phyloP scores from a whole-genome alignment of 2,113 vertebrate genomes.

The Paralichthys olivaceus region DNA sequence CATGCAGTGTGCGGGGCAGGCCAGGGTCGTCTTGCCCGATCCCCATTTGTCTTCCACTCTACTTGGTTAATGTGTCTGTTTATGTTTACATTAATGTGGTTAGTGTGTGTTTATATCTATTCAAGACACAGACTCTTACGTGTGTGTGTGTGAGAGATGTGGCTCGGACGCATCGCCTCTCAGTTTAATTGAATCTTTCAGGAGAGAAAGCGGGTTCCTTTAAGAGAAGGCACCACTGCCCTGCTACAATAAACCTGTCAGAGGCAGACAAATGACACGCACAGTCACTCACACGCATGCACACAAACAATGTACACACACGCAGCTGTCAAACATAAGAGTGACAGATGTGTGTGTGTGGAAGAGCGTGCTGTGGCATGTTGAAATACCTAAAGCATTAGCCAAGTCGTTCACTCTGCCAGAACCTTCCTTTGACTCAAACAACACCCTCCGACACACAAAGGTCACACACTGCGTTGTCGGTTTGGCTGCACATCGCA shows the following conservation, averaged over 20 bases:
- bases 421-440: slow-evolving; percentile 55
- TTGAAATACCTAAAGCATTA: slow-evolving; percentile 76
- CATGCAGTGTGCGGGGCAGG: slow-evolving; percentile 48
- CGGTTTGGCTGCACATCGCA: slow-evolving; percentile 34
- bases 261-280: slow-evolving; percentile 64
- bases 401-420: slow-evolving; percentile 56
- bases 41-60: slow-evolving; percentile 62
- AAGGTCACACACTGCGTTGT: slow-evolving; percentile 64
- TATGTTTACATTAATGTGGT: slow-evolving; percentile 65
- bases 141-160: slow-evolving; percentile 22
- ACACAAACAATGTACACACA: slow-evolving; percentile 19
- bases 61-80: slow-evolving; percentile 63
- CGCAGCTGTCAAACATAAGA: slow-evolving; percentile 63
- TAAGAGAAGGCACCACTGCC: slow-evolving; percentile 74
- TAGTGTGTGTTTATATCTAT: slow-evolving; percentile 65
- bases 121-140: slow-evolving; percentile 44
- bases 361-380: slow-evolving; percentile 70
- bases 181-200: slow-evolving; percentile 80
- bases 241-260: slow-evolving; percentile 79
- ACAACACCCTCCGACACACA: slow-evolving; percentile 62
- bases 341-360: slow-evolving; percentile 43
- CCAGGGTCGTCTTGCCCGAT: slow-evolving; percentile 41
- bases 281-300: slow-evolving; percentile 7
- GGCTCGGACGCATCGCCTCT: slow-evolving; percentile 53
- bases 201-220: slow-evolving; percentile 73